These are phyloP conservation scores for Ophion ellenae DNA, from an alignment of 2,888 invertebrate genomes.

Conservation along the genomic window DNA sequence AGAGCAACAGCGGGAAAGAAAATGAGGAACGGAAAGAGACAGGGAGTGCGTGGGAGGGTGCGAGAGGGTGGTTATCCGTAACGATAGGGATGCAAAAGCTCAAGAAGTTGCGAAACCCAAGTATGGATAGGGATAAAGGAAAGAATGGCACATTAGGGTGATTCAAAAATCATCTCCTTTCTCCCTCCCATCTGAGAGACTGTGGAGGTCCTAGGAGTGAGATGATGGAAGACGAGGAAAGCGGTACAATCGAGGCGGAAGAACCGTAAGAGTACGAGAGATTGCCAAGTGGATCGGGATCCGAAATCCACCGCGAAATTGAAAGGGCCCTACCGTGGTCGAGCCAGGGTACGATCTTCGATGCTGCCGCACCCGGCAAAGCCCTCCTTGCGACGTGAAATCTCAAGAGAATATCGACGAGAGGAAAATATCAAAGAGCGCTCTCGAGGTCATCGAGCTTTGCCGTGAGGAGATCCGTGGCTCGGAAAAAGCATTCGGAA, in stretches of 20 bases:
- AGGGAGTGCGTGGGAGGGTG: background rate
- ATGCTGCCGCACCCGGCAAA: conserved; percentile 27
- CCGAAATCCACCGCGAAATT: conserved; percentile 73
- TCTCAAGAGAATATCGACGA: conserved; percentile 24
- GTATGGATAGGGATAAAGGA: conserved; percentile 2
- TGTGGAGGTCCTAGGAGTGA: conserved; percentile 60
- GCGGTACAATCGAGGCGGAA: conserved; percentile 30
- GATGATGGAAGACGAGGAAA: conserved; percentile 43
- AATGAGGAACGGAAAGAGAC: conserved; percentile 5
- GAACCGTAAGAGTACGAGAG: conserved; percentile 58
- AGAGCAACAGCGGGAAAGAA: background rate
- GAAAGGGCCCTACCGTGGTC: conserved; percentile 69
- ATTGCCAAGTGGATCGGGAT: conserved; percentile 74
- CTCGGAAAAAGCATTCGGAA: background rate
- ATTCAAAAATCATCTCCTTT: conserved; percentile 68
- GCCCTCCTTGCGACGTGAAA: conserved; percentile 1
- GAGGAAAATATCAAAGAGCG: conserved; percentile 43
- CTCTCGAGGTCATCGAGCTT: conserved; percentile 13
- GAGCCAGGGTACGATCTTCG: conserved; percentile 43
- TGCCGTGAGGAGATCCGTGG: conserved; percentile 18
- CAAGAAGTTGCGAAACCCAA: conserved; percentile 23
- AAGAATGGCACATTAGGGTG: conserved; percentile 54
- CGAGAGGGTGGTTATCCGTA: background rate
- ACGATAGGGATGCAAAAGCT: conserved; percentile 19
- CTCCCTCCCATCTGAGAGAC: too few relatives aligned